Evolutionary conservation across 2,113 vertebrate genomes (phyloP).

Genomic region (Vanacampus margaritifer): DNA sequence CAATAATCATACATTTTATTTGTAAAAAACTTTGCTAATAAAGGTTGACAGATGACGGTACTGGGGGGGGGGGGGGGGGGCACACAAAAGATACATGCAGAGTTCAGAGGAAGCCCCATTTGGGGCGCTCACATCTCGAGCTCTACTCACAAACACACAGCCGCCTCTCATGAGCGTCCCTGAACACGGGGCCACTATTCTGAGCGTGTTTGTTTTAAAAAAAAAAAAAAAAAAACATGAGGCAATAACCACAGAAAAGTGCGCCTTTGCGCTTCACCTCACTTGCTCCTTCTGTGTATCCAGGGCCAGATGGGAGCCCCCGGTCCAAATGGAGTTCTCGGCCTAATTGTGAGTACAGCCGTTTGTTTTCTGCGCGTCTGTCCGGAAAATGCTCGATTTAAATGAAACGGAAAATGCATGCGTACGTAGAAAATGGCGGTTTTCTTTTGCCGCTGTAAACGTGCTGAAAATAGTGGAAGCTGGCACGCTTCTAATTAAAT

Average conservation of each 20-base stretch:
- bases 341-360: constrained; percentile 97
- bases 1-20: too few species aligned
- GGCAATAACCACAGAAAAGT: constrained; percentile 64
- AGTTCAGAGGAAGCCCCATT: background rate
- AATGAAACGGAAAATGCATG: constrained; percentile 25
- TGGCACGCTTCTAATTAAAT: background rate
- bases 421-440: constrained; percentile 8
- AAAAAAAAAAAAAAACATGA: constrained; percentile 27
- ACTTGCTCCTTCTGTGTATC: constrained; percentile 51
- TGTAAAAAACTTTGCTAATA: too few species aligned
- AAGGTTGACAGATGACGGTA: too few species aligned
- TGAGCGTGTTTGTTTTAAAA: constrained; percentile 69
- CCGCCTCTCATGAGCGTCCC: constrained; percentile 40
- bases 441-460: constrained; percentile 9
- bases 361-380: background rate
- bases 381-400: constrained; percentile 19
- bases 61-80: too few species aligned
- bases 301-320: constrained; percentile 90
- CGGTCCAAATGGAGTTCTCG: constrained; percentile 91
- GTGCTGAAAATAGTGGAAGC: constrained; percentile 12
- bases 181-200: constrained; percentile 71
- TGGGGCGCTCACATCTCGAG: constrained; percentile 26
- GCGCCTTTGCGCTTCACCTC: constrained; percentile 70
- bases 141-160: constrained; percentile 35
- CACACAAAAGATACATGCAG: background rate